These are phyloP conservation scores for Axea sp. DNA, from an alignment of 2,888 invertebrate genomes.

Conservation along the genomic window DNA sequence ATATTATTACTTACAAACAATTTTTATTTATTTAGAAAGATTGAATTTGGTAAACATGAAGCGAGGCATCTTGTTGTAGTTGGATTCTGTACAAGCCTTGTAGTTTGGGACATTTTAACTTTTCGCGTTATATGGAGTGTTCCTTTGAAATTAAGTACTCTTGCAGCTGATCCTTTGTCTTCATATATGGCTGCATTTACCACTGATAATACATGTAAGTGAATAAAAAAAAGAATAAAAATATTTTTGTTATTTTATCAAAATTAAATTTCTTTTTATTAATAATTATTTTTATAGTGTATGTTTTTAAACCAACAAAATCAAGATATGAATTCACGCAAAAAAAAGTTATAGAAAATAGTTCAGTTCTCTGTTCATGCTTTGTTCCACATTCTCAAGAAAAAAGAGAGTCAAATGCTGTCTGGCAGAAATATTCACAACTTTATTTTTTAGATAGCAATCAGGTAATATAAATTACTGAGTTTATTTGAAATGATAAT, in stretches of 20 bases:
- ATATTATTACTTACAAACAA: too few relatives aligned
- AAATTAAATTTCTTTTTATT: too few relatives aligned
- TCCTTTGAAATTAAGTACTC: constrained; percentile 79
- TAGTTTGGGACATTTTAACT: constrained; percentile 87
- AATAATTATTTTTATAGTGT: constrained; percentile 80
- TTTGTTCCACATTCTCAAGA: constrained; percentile 82
- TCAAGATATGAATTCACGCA: constrained; percentile 81
- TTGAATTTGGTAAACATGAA: constrained; percentile 82
- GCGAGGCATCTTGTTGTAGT: constrained; percentile 83
- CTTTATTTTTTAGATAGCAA: constrained; percentile 83
- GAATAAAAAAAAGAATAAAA: too few relatives aligned
- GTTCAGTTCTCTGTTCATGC: constrained; percentile 79
- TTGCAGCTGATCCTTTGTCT: constrained; percentile 83
- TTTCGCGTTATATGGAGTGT: constrained; percentile 87
- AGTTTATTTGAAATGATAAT: not conserved
- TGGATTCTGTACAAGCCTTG: constrained; percentile 82
- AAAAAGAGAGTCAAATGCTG: constrained; percentile 66
- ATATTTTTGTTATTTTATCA: too few relatives aligned
- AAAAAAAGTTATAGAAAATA: constrained; percentile 79
- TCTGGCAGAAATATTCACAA: constrained; percentile 83
- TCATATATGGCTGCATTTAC: constrained; percentile 86
- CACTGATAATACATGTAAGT: constrained; percentile 83
- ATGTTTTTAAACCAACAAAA: constrained; percentile 83
- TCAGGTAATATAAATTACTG: constrained; percentile 78
- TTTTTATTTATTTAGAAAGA: too few relatives aligned